Evolutionary conservation across 2,888 invertebrate genomes (phyloP), one percentile per base, ranked within the genome.

Genomic region (Polydesmus complanatus): DNA sequence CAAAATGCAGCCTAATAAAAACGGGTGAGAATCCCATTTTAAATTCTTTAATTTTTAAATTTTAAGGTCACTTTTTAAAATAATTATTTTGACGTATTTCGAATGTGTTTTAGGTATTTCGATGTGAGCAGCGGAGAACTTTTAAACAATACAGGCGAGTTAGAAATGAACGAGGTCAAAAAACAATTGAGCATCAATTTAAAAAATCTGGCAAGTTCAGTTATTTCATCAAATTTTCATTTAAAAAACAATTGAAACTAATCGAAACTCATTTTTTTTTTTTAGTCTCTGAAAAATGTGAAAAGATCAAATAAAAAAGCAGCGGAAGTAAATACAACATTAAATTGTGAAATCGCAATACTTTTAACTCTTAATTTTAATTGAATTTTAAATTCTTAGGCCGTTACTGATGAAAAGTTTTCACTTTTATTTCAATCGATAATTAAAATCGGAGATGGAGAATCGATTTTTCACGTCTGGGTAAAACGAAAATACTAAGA

Each of bases 321-420:
- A 11, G 92, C 94, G 0, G 95, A 96, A 69, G 73, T 73, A 65
- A 48, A 66, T 65, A 21, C 64, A 62, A 60, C 51, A 63, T 53
- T 48, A 56, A 54, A 18, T 56, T n/a, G 8, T 37, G 37, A 37
- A 37, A 8, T 8, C 5, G 5, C 5, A 5, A 8, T 5, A 37
- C 14, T 8, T 37, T 5, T 37, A 37, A 8, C 37, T 37, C 5
- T 8, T 54, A 54, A 49, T 27, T 56, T 47, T n/a, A 58, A 37
- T 47, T 56, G 18, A 3, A 26, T 49, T 27, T 11, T 23, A 18
- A 60, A 64, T n/a, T n/a, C n/a, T 3, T 66, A 75, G 75, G 92
- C 93, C 57, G 96, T 96, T 0, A 95, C 95, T 88, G 96, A 96
- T 68, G 96, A 96, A 74, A 96, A 96, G 69, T 87, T 96, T 70